Base-by-base conservation (phyloP, 2,113 vertebrate genomes). In the Circaetus cinerascens region DNA sequence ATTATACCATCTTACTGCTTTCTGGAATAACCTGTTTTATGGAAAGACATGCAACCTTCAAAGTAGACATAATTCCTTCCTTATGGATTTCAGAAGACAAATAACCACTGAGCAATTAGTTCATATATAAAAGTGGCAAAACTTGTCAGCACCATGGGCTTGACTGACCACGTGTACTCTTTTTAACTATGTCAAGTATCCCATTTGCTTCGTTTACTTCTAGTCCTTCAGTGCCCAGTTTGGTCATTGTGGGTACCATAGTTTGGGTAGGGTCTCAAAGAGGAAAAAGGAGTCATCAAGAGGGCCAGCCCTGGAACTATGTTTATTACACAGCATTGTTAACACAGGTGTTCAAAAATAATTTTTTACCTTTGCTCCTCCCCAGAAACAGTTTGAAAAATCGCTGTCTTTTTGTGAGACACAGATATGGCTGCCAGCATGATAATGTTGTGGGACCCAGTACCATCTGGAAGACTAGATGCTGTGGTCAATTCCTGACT, bases 211-310 rank as follows among this genome's bases (percentile, higher is more conserved):
- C 9, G 7, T 60, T 56, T 36, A 1, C 7, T 81, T 79, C 45
- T 38, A 30, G 25, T 18, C 6, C 15, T 85, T 79, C 22, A 13
- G 25, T 27, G 8, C 11, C 13, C 57, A 34, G 5, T 36, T 36
- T 25, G 26, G 26, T 13, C 3, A 1, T 34, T 62, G 15, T 59
- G 17, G 2, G 7, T 40, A 38, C 13, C 7, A 18, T 1, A 8
- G 9, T 45, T 16, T 34, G 19, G 8, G 7, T 3, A 43, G 7
- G 4, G 6, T 27, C 25, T 84, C 18, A 40, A 77, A 40, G 9
- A 13, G 32, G 15, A 72, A 53, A 79, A 41, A 6, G 45, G 11
- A 48, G 7, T 34, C 59, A 53, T 2, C 12, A 40, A 50, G 36
- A 76, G 7, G 25, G 12, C 2, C 13, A 85, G 18, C 8, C 53